Base-by-base conservation (phyloP, 1,140 invertebrate genomes). In the Musca vetustissima region DNA sequence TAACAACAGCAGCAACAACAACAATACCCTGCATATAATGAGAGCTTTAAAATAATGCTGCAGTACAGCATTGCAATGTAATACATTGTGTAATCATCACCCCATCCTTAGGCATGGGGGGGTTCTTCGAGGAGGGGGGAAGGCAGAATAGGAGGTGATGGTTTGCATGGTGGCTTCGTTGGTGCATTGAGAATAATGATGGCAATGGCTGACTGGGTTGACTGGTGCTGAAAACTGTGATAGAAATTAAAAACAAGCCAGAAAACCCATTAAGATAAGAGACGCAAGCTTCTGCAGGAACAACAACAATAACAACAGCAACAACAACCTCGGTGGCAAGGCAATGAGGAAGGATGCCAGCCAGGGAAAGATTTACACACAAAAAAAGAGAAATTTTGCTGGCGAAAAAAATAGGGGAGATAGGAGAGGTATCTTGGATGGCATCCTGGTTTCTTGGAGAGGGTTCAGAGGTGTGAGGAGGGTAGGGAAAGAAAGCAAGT, bases 41-140 rank as follows among this genome's bases (percentile, higher is more conserved):
- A 61, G 28, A 61, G 57, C 57, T 61, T 61, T 61, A 43, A 61
- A 61, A 61, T 61, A 61, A 61, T 61, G 57, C 57, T 36, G 57
- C 19, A 61, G 28, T 13, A 43, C 36, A 43, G n/a, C 36, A 61
- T 61, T 61, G 28, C n/a, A 36, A 36, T 43, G 28, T 57, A 57
- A 28, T 57, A 57, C 53, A 57, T 57, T 57, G 19, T 43, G 36
- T 43, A 43, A 43, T 43, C 36, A 43, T 32, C 28, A 32, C 28
- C 28, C 36, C 36, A 43, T 43, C 36, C 36, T 43, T 43, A 11
- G 36, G 36, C 13, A n/a, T n/a, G n/a, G n/a, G n/a, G n/a, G n/a
- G n/a, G n/a, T n/a, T n/a, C n/a, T n/a, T n/a, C n/a, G n/a, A n/a
- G n/a, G n/a, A n/a, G n/a, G n/a, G 36, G 11, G 6, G 36, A 13